These are phyloP conservation scores for Pavo muticus DNA, from an alignment of 2,113 vertebrate genomes.

Conservation along the genomic window DNA sequence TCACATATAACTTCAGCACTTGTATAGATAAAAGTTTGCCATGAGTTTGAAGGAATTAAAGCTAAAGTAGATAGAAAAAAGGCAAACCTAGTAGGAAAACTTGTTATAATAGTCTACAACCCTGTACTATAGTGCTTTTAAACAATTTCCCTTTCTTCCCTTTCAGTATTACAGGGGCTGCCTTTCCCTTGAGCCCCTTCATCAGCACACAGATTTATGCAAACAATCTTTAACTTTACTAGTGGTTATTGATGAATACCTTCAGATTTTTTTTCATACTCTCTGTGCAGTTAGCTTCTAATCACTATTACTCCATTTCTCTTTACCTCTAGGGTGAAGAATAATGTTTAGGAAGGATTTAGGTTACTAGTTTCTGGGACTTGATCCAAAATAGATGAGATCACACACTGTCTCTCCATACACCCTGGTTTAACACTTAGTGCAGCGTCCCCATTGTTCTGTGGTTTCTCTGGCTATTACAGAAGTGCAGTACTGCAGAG, in stretches of 20 bases:
- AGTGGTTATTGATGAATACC: background rate
- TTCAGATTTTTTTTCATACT: background rate
- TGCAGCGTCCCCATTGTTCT: background rate
- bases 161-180: background rate
- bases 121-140: background rate
- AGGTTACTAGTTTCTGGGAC: background rate
- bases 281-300: background rate
- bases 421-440: background rate
- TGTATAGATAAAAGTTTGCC: background rate
- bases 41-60: constrained; percentile 3
- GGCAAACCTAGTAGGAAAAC: background rate
- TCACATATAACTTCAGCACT: background rate
- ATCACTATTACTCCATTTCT: background rate
- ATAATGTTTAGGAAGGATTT: background rate
- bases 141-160: background rate
- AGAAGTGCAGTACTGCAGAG: background rate
- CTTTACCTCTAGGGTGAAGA: background rate
- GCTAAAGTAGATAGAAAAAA: background rate
- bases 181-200: background rate
- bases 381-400: background rate
- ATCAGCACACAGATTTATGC: background rate
- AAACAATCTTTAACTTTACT: background rate
- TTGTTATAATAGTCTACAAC: background rate
- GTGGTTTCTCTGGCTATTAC: constrained; percentile 17
- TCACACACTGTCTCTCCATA: background rate